Evolutionary conservation across 1,140 invertebrate genomes (phyloP), one percentile per base, ranked within the genome.

Genomic region (Drosophila parabipectinata): DNA sequence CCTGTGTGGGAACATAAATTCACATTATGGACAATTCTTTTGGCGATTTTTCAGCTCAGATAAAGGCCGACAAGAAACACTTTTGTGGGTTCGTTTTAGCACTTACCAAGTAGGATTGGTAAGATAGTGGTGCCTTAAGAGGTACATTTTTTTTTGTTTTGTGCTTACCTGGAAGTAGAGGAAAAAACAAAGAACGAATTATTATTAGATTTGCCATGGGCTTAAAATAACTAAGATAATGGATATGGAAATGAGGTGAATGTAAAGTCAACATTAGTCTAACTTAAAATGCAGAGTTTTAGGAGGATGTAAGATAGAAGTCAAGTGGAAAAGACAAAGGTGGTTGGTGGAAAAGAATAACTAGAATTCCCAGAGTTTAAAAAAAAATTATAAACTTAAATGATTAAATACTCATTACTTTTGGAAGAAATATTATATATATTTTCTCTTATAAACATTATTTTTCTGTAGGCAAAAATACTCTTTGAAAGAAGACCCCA

Each of bases 11-110:
- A 85, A 85, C 68, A 50, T 59, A 79, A 74, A 67, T 69, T 48
- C 63, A 56, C 62, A 45, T 85, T 82, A 88, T 88, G 71, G 79
- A 61, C 75, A 88, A 88, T 87, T 82, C 82, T 88, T 78, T 45
- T 50, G 45, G 74, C 69, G 71, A 88, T 72, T 61, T 71, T 64
- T 58, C 18, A 41, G 48, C 51, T 55, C 21, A 74, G 81, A 80
- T 85, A 77, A 66, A 58, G 58, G 54, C 39, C 77, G 67, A 47
- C 54, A 15, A 54, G 55, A 47, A 53, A 51, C 45, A 63, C 47
- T 75, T 75, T 60, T 67, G 47, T 69, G 72, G 62, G 77, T 59
- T 61, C 51, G 37, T 69, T 59, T 64, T 82, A 55, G 48, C 82
- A 87, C 81, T 87, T 77, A 64, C 78, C 58, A 51, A 45, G 26